Evolutionary conservation across 2,113 vertebrate species (phyloP).

Genomic region (Melanerpes formicivorus): DNA sequence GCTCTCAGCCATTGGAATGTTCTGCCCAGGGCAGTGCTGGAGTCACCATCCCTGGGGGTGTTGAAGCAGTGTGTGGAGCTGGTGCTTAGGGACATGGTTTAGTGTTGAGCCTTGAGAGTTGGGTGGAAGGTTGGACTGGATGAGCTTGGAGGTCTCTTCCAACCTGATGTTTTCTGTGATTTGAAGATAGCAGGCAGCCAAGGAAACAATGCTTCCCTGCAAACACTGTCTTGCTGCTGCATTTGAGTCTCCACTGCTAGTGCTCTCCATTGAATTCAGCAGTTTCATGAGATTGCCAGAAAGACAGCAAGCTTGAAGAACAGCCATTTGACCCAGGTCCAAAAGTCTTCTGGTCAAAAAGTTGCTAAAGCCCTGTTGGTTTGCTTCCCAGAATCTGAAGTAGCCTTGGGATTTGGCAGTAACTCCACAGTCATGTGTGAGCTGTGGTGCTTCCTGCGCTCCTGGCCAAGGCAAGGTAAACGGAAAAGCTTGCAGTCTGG

Average conservation of each 20-base stretch:
- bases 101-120: too few relatives aligned
- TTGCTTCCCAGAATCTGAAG: constrained; percentile 45
- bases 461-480: neutral
- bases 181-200: neutral
- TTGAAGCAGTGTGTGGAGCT: too few relatives aligned
- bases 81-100: too few relatives aligned
- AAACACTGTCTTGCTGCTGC: neutral
- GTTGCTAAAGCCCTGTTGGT: constrained; percentile 16
- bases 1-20: too few relatives aligned
- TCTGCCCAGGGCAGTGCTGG: too few relatives aligned
- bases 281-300: neutral
- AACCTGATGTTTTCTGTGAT: neutral
- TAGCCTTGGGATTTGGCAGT: constrained; percentile 47
- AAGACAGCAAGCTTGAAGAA: neutral
- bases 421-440: neutral
- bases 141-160: too few relatives aligned
- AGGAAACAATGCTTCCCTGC: neutral
- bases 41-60: too few relatives aligned
- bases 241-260: neutral
- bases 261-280: neutral
- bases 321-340: neutral
- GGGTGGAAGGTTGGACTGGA: too few relatives aligned
- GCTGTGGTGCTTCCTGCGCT: neutral
- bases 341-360: constrained; percentile 2
- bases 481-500: constrained; percentile 11